phyloP scores from a whole-genome alignment of 1,140 invertebrate genomes.

The Stegodyphus dumicola region DNA sequence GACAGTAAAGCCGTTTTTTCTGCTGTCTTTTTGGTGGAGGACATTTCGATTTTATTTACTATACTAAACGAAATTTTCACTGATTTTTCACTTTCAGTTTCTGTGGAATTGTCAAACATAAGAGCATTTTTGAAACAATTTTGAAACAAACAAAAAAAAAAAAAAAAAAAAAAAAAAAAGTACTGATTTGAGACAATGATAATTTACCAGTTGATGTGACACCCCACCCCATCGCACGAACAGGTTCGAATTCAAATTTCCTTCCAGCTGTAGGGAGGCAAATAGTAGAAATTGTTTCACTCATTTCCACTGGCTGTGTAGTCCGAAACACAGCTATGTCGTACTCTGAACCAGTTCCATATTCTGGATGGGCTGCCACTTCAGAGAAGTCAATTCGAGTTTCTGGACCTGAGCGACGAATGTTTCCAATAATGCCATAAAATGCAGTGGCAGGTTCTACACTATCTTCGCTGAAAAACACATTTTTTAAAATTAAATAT shows the following conservation, averaged over 20 bases:
- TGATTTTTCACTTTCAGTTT: too few species aligned
- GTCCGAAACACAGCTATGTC: slow-evolving; percentile 46
- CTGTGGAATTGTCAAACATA: too few species aligned
- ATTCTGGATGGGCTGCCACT: slow-evolving; percentile 33
- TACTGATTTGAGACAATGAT: too few species aligned
- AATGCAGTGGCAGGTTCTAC: slow-evolving; percentile 29
- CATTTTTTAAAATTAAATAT: not conserved
- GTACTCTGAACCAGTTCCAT: slow-evolving; percentile 12
- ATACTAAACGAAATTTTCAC: too few species aligned
- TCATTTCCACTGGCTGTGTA: slow-evolving; percentile 18
- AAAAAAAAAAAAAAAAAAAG: too few species aligned
- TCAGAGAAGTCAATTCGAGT: slow-evolving; percentile 40
- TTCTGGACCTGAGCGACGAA: slow-evolving; percentile 29
- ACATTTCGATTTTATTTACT: too few species aligned
- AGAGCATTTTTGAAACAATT: too few species aligned
- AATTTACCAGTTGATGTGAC: slow-evolving; percentile 12
- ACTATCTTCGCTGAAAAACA: slow-evolving; percentile 4
- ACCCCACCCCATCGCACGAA: slow-evolving; percentile 50
- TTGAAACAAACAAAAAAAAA: too few species aligned
- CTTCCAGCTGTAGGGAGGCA: slow-evolving; percentile 16
- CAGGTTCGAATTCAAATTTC: not conserved
- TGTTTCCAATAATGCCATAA: slow-evolving; percentile 46
- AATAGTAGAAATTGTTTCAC: slow-evolving; percentile 1
- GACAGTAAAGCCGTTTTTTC: too few species aligned
- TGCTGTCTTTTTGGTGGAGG: too few species aligned